Evolutionary conservation across 2,797 vertebrate genomes (phyloP).

Genomic region (Podarcis lilfordi): DNA sequence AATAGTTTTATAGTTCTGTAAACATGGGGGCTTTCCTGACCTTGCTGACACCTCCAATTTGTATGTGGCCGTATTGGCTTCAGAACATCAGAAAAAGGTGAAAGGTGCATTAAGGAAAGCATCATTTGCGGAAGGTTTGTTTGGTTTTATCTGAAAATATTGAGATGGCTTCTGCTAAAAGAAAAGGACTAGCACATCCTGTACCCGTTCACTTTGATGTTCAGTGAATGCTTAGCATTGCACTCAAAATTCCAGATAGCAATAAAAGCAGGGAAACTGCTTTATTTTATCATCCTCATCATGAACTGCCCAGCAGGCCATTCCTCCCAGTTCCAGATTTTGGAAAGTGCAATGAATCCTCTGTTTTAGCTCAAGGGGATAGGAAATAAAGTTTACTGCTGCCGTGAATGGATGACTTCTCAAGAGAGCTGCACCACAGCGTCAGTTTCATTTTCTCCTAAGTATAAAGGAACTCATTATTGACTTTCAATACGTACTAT

Average conservation of each 20-base stretch:
- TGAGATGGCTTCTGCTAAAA: accelerated
- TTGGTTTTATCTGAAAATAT: background rate
- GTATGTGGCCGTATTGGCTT: background rate
- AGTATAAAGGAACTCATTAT: background rate
- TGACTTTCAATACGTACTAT: background rate
- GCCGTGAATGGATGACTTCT: background rate
- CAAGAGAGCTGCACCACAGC: background rate
- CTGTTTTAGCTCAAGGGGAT: background rate
- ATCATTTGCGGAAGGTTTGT: background rate
- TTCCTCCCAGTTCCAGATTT: background rate
- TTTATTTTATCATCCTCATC: background rate
- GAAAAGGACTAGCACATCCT: background rate
- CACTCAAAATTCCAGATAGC: background rate
- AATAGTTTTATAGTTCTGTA: background rate
- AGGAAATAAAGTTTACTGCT: background rate
- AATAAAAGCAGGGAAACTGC: background rate
- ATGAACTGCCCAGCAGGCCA: background rate
- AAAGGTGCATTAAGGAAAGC: background rate
- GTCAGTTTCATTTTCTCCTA: background rate
- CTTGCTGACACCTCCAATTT: background rate
- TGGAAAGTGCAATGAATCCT: background rate
- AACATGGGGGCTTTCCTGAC: background rate
- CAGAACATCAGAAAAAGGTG: background rate
- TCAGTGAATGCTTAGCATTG: background rate
- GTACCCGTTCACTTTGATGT: background rate